A percentile compares a stretch with the other conserved stretches of the same genome.
These are phyloP conservation scores for Druceiella hillmani DNA, from an alignment of 2,888 invertebrate species.

Conservation along the genomic window DNA sequence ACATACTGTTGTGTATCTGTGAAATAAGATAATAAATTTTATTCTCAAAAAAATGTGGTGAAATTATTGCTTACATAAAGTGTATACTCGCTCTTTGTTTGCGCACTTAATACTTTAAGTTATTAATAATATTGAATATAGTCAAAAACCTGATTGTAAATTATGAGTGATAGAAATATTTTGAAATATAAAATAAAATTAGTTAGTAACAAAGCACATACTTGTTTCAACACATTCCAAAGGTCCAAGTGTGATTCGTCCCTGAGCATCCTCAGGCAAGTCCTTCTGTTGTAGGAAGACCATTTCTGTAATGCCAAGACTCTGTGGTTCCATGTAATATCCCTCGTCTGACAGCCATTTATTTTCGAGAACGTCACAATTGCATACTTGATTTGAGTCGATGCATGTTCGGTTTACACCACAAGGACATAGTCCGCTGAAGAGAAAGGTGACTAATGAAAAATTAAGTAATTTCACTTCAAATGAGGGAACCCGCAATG, in stretches of 20 bases:
- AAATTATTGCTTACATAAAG: too few relatives aligned
- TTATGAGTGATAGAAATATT: too few relatives aligned
- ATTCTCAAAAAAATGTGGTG: too few relatives aligned
- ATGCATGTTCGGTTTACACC: slow-evolving; percentile 78
- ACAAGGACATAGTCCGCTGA: slow-evolving; percentile 67
- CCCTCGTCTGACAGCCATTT: slow-evolving; percentile 91
- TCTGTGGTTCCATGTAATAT: slow-evolving; percentile 69
- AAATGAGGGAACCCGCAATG: too few relatives aligned
- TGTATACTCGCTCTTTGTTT: too few relatives aligned
- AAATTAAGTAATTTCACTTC: too few relatives aligned
- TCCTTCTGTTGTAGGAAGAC: slow-evolving; percentile 83
- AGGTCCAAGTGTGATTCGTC: slow-evolving; percentile 83
- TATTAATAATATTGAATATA: too few relatives aligned
- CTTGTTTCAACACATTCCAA: slow-evolving; percentile 93
- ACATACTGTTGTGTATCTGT: slow-evolving; percentile 87
- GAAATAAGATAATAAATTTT: slow-evolving; percentile 27
- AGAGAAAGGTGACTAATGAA: slow-evolving; percentile 26
- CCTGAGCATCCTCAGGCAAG: slow-evolving; percentile 75
- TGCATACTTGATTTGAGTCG: slow-evolving; percentile 77
- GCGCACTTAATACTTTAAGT: too few relatives aligned
- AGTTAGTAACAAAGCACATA: too few relatives aligned
- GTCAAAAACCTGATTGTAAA: slow-evolving; percentile 11
- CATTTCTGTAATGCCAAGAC: slow-evolving; percentile 87
- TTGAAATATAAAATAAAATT: too few relatives aligned
- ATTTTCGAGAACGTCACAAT: slow-evolving; percentile 83